phyloP scores from a whole-genome alignment of 2,888 invertebrate genomes.

The Pachymerium ferrugineum region DNA sequence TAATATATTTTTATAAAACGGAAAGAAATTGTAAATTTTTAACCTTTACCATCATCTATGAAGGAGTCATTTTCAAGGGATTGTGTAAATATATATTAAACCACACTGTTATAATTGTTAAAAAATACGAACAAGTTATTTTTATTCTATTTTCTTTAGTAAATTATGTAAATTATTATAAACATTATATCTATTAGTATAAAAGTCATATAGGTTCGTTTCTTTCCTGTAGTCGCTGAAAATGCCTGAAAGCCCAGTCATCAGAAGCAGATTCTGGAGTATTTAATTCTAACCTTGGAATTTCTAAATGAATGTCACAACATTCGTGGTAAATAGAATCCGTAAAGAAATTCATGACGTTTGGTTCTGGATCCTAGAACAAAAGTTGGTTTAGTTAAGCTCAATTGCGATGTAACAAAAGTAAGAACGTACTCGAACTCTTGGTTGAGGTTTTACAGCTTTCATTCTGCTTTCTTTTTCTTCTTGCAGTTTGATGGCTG shows the following conservation, averaged over 20 bases:
- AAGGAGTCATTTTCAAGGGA: too few relatives aligned
- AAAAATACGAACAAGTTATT: too few relatives aligned
- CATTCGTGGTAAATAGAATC: not conserved
- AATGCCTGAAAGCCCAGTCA: not conserved
- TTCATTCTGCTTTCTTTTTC: not conserved
- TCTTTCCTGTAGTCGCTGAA: not conserved
- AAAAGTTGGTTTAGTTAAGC: not conserved
- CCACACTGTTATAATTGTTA: too few relatives aligned
- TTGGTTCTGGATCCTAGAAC: not conserved
- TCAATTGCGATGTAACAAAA: not conserved
- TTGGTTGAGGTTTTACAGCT: not conserved
- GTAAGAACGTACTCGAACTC: not conserved
- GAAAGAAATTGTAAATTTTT: too few relatives aligned
- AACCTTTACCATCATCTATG: too few relatives aligned
- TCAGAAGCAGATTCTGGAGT: not conserved
- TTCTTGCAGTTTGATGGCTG: not conserved
- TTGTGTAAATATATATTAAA: too few relatives aligned
- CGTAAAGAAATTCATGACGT: not conserved
- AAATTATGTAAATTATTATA: too few relatives aligned
- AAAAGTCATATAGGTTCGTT: not conserved
- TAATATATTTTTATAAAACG: not conserved
- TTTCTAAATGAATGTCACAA: not conserved
- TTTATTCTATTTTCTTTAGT: not conserved
- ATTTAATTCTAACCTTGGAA: not conserved
- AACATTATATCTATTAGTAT: too few relatives aligned